phyloP scores from a whole-genome alignment of 2,797 vertebrate genomes.

The Darevskia mixta region DNA sequence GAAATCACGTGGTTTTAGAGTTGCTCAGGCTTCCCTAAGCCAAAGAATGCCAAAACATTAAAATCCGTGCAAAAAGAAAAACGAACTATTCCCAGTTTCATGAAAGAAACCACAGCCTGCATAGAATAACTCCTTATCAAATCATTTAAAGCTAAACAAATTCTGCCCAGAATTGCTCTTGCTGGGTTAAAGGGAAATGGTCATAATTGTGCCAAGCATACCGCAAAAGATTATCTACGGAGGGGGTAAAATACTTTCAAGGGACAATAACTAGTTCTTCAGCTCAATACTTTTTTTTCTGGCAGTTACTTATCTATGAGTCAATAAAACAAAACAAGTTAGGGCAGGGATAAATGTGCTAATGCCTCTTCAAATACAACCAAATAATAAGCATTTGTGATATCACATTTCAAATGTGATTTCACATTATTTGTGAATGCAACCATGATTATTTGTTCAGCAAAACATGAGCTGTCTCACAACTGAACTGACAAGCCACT shows the following conservation, averaged over 20 bases:
- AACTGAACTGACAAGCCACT: too few species aligned
- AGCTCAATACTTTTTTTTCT: neutral
- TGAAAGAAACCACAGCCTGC: neutral
- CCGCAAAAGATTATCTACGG: neutral
- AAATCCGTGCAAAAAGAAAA: slow-evolving; percentile 12
- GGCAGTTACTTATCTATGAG: neutral
- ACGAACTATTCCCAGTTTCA: slow-evolving; percentile 18
- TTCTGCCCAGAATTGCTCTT: neutral
- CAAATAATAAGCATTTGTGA: neutral
- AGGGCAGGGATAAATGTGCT: neutral
- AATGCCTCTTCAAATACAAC: neutral
- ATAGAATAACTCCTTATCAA: neutral
- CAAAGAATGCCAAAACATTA: neutral
- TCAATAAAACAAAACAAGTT: slow-evolving; percentile 13
- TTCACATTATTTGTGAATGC: neutral
- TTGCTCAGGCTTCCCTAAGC: neutral
- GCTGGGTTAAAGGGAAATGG: neutral
- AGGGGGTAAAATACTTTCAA: neutral
- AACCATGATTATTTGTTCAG: too few species aligned
- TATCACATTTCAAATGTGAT: neutral
- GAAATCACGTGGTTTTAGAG: neutral
- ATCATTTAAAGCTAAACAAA: neutral
- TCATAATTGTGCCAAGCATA: neutral
- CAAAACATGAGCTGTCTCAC: too few species aligned
- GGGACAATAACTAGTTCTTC: neutral